These are phyloP conservation scores for Eupeodes luniger DNA, from an alignment of 2,888 invertebrate genomes.

Conservation along the genomic window DNA sequence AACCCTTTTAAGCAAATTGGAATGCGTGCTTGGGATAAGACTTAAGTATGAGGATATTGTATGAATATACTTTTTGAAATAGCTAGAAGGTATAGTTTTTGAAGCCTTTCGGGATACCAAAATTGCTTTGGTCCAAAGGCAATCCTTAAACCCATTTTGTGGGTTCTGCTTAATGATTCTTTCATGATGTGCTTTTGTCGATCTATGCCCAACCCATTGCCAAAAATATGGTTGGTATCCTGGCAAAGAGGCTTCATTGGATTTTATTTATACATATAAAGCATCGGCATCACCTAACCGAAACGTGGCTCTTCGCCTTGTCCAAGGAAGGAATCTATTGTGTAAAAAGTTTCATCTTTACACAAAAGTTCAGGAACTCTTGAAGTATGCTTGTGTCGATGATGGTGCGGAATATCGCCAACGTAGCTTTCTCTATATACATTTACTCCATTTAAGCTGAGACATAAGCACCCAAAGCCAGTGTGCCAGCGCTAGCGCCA, in stretches of 20 bases:
- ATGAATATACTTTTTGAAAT: too few relatives aligned
- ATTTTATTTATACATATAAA: background rate
- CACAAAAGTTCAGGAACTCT: constrained; percentile 68
- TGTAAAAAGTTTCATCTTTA: constrained; percentile 53
- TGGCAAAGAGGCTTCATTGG: constrained; percentile 42
- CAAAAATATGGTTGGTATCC: constrained; percentile 26
- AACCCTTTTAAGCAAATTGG: constrained; percentile 71
- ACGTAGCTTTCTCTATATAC: background rate
- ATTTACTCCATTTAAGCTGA: constrained; percentile 7
- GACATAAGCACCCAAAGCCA: background rate
- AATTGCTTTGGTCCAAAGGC: constrained; percentile 19
- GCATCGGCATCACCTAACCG: background rate
- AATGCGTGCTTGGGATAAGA: constrained; percentile 42
- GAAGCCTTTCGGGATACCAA: background rate
- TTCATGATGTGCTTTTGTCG: constrained; percentile 45
- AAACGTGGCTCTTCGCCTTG: background rate
- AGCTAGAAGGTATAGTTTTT: constrained; percentile 3
- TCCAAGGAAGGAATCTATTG: constrained; percentile 49
- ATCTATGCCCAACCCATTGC: background rate
- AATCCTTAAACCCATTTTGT: constrained; percentile 41
- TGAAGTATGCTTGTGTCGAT: constrained; percentile 53
- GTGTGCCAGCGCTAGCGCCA: too few relatives aligned
- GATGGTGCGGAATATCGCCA: constrained; percentile 5
- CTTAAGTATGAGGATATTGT: background rate
- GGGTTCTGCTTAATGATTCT: constrained; percentile 47